A percentile compares a stretch with the other conserved stretches of the same genome.
phyloP scores from a whole-genome alignment of 2,113 vertebrate genomes.

The Thamnaconus septentrionalis region DNA sequence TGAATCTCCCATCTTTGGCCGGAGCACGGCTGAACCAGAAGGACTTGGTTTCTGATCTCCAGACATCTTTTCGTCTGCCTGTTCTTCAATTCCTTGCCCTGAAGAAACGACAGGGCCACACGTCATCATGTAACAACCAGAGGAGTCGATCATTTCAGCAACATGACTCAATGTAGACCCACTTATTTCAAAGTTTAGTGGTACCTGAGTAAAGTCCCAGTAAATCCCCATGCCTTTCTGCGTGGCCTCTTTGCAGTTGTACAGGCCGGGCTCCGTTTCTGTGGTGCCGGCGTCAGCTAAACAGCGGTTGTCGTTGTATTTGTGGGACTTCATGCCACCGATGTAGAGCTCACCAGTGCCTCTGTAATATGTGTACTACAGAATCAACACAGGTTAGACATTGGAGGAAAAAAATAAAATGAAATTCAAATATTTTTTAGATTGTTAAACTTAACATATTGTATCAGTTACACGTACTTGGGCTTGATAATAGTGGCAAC shows the following conservation, averaged over 20 bases:
- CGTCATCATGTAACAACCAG: neutral
- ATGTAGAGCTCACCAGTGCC: conserved; percentile 59
- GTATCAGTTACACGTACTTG: conserved; percentile 54
- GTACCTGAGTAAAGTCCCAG: conserved; percentile 77
- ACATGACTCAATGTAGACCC: neutral
- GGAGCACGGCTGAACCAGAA: conserved; percentile 60
- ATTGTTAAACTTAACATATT: no score
- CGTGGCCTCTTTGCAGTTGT: conserved; percentile 57
- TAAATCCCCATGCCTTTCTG: conserved; percentile 56
- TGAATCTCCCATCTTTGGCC: conserved; percentile 67
- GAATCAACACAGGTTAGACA: neutral
- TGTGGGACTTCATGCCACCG: conserved; percentile 55
- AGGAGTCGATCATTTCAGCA: neutral
- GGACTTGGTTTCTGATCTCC: conserved; percentile 48
- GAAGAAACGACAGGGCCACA: conserved; percentile 3
- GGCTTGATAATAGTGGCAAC: conserved; percentile 46
- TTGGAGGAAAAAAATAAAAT: no score
- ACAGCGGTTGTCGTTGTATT: conserved; percentile 57
- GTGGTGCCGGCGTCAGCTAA: conserved; percentile 51
- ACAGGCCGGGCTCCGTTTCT: conserved; percentile 39
- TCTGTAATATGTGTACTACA: conserved; percentile 47
- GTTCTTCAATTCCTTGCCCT: conserved; percentile 71
- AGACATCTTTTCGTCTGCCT: conserved; percentile 66
- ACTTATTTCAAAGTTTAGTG: neutral
- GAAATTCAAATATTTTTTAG: no score